Evolutionary conservation across 2,888 invertebrate genomes (phyloP).

Genomic region (Scaptomyza cyrtandrae): DNA sequence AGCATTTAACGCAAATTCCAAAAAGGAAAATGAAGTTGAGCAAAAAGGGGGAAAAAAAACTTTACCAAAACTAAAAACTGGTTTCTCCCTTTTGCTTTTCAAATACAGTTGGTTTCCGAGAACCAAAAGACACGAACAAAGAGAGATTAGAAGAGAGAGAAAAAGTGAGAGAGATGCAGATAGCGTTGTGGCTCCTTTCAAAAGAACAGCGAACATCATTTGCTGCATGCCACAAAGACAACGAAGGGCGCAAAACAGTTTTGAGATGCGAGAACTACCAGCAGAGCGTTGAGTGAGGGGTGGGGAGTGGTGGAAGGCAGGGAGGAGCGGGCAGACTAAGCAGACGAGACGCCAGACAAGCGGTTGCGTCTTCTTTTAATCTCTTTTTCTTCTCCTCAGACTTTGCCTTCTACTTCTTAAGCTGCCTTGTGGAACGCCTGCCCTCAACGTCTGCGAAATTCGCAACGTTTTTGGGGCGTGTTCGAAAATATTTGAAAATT

Average conservation of each 20-base stretch:
- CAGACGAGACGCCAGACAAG: constrained; percentile 40
- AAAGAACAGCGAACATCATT: constrained; percentile 12
- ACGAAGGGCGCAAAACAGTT: constrained; percentile 6
- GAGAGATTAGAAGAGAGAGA: neutral
- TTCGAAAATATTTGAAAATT: constrained; percentile 55
- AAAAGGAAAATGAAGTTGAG: constrained; percentile 73
- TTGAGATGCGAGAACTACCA: neutral
- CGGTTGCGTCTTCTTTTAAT: constrained; percentile 19
- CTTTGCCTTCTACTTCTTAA: neutral
- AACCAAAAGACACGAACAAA: constrained; percentile 33
- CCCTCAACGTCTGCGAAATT: constrained; percentile 16
- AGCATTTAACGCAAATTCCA: constrained; percentile 53
- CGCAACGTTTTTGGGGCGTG: constrained; percentile 35
- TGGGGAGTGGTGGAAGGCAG: neutral
- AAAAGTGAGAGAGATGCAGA: constrained; percentile 6
- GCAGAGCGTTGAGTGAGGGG: neutral
- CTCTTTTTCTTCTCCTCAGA: neutral
- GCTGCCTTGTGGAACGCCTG: neutral
- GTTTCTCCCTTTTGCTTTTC: constrained; percentile 83
- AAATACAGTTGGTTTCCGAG: constrained; percentile 84
- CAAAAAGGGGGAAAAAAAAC: constrained; percentile 28
- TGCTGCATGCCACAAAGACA: constrained; percentile 31
- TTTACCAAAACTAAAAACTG: constrained; percentile 64
- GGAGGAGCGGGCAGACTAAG: constrained; percentile 5
- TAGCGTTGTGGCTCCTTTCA: constrained; percentile 14